Base-by-base conservation (phyloP, 2,797 vertebrate species). In the Chrosomus eos region DNA sequence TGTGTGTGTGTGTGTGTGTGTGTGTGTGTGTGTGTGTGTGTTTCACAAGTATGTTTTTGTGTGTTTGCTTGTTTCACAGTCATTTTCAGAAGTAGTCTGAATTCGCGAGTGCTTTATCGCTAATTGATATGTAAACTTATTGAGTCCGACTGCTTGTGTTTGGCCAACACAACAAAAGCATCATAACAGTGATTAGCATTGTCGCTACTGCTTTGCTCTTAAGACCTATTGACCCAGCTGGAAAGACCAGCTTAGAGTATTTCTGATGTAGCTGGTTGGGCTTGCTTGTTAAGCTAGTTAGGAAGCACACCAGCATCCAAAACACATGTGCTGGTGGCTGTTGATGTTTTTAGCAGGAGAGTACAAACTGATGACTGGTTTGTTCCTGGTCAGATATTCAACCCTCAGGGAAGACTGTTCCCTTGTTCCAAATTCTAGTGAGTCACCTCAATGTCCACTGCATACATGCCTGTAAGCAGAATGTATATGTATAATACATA, bases 61-160 rank as follows among this genome's bases (percentile, higher is more conserved):
- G 53, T 51, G 38, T 83, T 31, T 81, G 45, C 26, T 19, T 33
- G 26, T 60, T 82, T 74, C 70, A 64, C 71, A 51, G 81, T 83
- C 13, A 11, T 51, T 80, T 80, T 68, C 62, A 53, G 21, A 68
- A 67, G 78, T 16, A 38, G 78, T 19, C n/a, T 53, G 64, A 77
- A 77, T 62, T 38, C 8, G 5, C 3, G 55, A 62, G 75, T 68
- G 60, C 43, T 23, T 36, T 80, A 45, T 64, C 18, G 23, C 28
- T 53, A 18, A 53, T 68, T 36, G 62, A 48, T 80, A 66, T 80
- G 62, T 53, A 36, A 68, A 68, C 28, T 10, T 66, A 19, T 45
- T 31, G 18, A 62, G 55, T 64, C 31, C 7, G 26, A 45, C 31
- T 80, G 64, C 78, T 53, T 51, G 21, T 53, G 11, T 68, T 80